Evolutionary conservation across 2,888 invertebrate genomes (phyloP), one percentile per base, ranked within the genome.

Genomic region (Patella depressa): DNA sequence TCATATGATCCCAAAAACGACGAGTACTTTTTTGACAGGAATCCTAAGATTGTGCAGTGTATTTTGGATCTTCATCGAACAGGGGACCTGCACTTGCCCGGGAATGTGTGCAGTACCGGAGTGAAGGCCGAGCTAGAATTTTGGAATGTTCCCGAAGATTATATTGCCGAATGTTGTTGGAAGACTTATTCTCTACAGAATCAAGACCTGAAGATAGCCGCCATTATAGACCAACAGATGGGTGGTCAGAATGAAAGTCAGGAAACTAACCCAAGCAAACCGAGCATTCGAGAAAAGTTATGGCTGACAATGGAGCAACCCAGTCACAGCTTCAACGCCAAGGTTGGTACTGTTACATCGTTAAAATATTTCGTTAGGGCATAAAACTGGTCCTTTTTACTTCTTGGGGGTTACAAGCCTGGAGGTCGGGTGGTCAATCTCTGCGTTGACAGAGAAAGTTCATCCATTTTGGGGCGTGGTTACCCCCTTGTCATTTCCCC

Each of bases 81-180:
- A 15, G 84, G 82, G 53, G 80, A 84, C n/a, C 80, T 88, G 1
- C 88, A 88, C 72, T 72, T 88, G 17, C 87, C 88, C 7, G 84
- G 85, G 34, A 83, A 85, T 72, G 82, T 83, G 69, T 88, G 88
- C 75, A 86, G 88, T 9, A 84, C 86, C 0, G 77, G 85, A 19
- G 82, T 88, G 11, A 77, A 82, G 17, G 72, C 84, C 17, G 88
- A 88, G 73, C 79, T 88, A 45, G 82, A 83, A 72, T 87, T 79
- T 76, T 88, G 88, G 88, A 81, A 84, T 75, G 84, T 88, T 17
- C 75, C 82, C 14, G 84, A 85, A 53, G 77, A 78, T 5, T 81
- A 83, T 73, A 85, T 88, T 34, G 79, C 85, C 12, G 84, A 87
- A 53, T 88, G 88, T 74, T 88, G 88, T 71, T 75, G 75, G 75